phyloP scores from a whole-genome alignment of 2,113 vertebrate species.

The Sinocyclocheilus grahami region DNA sequence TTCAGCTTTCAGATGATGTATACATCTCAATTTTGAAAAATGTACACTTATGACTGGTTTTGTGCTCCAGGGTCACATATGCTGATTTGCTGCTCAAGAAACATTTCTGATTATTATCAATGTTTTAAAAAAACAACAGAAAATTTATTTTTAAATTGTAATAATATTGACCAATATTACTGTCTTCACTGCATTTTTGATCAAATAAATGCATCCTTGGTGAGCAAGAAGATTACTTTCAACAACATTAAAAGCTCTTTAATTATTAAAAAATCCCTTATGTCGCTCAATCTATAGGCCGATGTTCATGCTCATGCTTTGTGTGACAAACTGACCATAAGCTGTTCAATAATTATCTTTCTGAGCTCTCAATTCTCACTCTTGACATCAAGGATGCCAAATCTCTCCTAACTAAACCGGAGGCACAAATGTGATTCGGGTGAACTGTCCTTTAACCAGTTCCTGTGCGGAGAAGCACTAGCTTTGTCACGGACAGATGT shows the following conservation, averaged over 20 bases:
- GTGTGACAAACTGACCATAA: too few relatives aligned
- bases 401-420: neutral
- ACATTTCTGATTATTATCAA: neutral
- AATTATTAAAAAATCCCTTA: too few relatives aligned
- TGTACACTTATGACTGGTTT: too few relatives aligned
- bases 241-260: neutral
- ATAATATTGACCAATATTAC: too few relatives aligned
- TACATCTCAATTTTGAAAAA: too few relatives aligned
- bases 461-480: neutral
- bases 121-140: neutral
- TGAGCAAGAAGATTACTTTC: neutral
- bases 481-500: neutral
- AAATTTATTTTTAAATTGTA: too few relatives aligned
- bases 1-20: too few relatives aligned
- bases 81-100: too few relatives aligned
- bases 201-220: neutral
- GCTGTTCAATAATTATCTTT: too few relatives aligned
- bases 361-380: neutral
- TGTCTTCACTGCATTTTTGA: neutral
- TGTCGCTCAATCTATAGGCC: neutral
- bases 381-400: neutral
- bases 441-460: neutral
- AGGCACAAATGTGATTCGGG: neutral
- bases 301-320: neutral
- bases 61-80: too few relatives aligned